Evolutionary conservation across 2,113 vertebrate species (phyloP), one percentile per base, ranked within the genome.

Genomic region (Brachyhypopomus gauderio): DNA sequence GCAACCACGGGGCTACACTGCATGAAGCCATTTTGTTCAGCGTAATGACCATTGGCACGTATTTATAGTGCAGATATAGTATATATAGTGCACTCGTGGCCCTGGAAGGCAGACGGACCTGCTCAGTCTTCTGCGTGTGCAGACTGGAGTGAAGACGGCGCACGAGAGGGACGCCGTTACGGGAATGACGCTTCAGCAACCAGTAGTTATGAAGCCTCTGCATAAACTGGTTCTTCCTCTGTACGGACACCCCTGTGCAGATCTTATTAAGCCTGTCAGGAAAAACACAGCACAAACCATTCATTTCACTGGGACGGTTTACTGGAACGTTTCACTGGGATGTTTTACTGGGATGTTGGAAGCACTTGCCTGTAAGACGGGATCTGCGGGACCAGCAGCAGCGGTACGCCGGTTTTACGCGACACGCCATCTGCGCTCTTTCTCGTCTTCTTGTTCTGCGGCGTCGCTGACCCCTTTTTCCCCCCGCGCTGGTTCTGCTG

Each of bases 221-320:
- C 96, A 99, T 97, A 91, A 99, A 99, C 88, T 98, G 96, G 89
- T 93, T 98, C 91, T 99, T 99, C 90, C 95, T 96, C 91, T 97
- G 97, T 87, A 99, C 91, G 80, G 95, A 94, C 16, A 98, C 94
- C 77, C 96, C 96, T 48, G 94, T 98, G 93, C 96, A 97, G 89
- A 99, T 96, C 91, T 98, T 99, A 92, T 96, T 98, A 86, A 99
- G 92, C 94, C 98, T 99, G 92, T 81, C 80, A 22, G 30, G 63
- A 73, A 16, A 83, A 12, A 52, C 45, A 52, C 45, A 36, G 72
- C 1, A 64, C 41, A 77, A 56, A 41, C 17, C 8, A 11, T 23
- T 19, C 0, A 16, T 48, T 14, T 41, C 9, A 41, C 41, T 41
- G 41, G 41, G 41, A 41, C 41, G 41, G 1, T 41, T 41, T 38